A percentile compares a stretch with the other conserved stretches of the same genome.
Evolutionary conservation across 2,113 vertebrate genomes (phyloP).

Genomic region (Ginglymostoma cirratum): DNA sequence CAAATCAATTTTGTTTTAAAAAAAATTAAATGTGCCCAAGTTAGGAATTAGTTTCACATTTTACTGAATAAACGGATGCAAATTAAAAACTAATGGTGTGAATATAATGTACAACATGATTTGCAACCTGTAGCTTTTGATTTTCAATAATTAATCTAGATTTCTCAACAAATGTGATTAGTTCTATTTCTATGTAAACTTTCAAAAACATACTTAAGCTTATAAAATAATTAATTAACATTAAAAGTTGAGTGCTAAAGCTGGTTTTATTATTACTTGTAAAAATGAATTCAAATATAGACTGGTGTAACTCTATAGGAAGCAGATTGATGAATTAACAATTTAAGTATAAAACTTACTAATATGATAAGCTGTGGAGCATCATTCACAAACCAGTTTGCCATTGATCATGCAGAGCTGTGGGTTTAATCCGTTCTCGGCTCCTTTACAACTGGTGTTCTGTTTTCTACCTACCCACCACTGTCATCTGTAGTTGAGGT

Average conservation of each 20-base stretch:
- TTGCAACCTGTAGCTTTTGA: neutral
- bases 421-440: slow-evolving; percentile 42
- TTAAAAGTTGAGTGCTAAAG: neutral
- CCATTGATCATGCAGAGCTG: slow-evolving; percentile 46
- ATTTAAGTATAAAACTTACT: slow-evolving; percentile 54
- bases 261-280: neutral
- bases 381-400: slow-evolving; percentile 61
- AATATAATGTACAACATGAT: neutral
- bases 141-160: neutral
- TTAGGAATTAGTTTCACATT: neutral
- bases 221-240: neutral
- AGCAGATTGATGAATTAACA: slow-evolving; percentile 14
- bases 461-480: neutral
- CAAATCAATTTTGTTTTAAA: neutral
- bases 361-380: slow-evolving; percentile 51
- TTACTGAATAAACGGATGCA: neutral
- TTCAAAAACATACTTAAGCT: neutral
- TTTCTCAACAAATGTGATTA: neutral
- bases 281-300: neutral
- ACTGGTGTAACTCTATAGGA: neutral
- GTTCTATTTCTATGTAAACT: neutral
- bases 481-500: neutral
- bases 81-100: neutral
- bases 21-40: neutral
- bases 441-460: slow-evolving; percentile 39